Conservation (phyloP, 2,113 vertebrate species). For the Microcebus griseorufus region DNA sequence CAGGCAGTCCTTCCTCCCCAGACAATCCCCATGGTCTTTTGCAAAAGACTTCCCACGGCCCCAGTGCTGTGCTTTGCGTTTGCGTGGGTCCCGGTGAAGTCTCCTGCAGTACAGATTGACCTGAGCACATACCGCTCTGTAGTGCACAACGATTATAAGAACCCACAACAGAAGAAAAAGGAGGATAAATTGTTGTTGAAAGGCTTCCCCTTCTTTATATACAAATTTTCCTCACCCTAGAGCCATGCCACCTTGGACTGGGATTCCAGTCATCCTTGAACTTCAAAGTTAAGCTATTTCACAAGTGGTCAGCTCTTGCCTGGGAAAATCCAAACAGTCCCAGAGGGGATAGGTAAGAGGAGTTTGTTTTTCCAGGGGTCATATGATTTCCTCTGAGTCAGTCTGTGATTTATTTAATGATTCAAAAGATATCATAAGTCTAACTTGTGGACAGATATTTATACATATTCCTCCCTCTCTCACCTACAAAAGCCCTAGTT, state of each 20-base stretch:
- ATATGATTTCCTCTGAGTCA: conserved; percentile 24
- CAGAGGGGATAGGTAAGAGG: not conserved
- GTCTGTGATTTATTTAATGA: conserved; percentile 38
- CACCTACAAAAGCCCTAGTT: not conserved
- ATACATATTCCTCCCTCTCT: not conserved
- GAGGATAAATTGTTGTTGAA: not conserved
- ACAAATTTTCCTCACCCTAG: not conserved
- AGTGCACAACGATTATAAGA: not conserved
- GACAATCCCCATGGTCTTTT: not conserved
- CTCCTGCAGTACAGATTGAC: not conserved
- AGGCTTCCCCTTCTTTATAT: not conserved
- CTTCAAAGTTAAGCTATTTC: conserved; percentile 37
- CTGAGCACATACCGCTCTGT: not conserved
- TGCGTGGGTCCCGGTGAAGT: no score
- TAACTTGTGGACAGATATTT: not conserved
- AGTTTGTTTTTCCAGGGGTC: not conserved
- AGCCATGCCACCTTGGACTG: not conserved
- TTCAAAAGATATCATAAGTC: not conserved
- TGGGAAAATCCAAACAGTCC: conserved; percentile 19
- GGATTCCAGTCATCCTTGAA: not conserved
- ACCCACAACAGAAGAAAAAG: not conserved
- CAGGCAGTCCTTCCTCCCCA: not conserved
- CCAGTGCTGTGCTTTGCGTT: rapidly evolving
- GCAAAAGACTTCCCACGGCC: not conserved
- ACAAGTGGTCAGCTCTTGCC: not conserved